Evolutionary conservation across 1,140 invertebrate species (phyloP).

Genomic region (Thalassaphorura encarpata): DNA sequence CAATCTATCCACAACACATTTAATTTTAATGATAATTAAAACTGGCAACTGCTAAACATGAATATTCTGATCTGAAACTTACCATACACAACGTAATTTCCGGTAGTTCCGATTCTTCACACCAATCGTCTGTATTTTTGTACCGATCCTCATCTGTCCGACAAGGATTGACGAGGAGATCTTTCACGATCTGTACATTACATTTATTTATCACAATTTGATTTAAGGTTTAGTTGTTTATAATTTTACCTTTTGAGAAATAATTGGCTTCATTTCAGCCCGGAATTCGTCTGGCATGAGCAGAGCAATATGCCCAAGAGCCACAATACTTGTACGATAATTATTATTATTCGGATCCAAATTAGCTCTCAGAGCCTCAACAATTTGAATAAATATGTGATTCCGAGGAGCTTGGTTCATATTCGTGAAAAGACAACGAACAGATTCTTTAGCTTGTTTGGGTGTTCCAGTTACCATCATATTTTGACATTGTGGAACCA

Average conservation of each 20-base stretch:
- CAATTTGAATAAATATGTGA: slow-evolving; percentile 22
- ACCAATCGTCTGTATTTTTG: slow-evolving; percentile 62
- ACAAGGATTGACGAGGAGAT: slow-evolving; percentile 70
- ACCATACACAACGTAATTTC: slow-evolving; percentile 87
- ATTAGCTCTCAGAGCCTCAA: slow-evolving; percentile 33
- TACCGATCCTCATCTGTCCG: slow-evolving; percentile 25
- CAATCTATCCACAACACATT: slow-evolving; percentile 42
- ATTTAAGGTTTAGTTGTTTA: not conserved
- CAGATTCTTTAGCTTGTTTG: slow-evolving; percentile 92
- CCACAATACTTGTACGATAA: slow-evolving; percentile 86
- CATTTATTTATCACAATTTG: slow-evolving; percentile 5
- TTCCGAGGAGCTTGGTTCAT: slow-evolving; percentile 42
- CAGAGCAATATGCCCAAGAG: slow-evolving; percentile 85
- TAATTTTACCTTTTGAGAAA: slow-evolving; percentile 68
- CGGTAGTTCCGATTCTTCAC: slow-evolving; percentile 66
- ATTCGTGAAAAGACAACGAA: slow-evolving; percentile 81
- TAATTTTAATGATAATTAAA: no score
- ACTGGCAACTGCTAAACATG: not conserved
- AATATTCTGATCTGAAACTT: slow-evolving; percentile 15
- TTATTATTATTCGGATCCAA: slow-evolving; percentile 66
- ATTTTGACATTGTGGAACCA: slow-evolving; percentile 75
- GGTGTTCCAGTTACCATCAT: slow-evolving; percentile 78
- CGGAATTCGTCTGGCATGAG: slow-evolving; percentile 82
- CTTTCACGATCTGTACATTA: slow-evolving; percentile 90
- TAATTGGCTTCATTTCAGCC: slow-evolving; percentile 82